phyloP scores from a whole-genome alignment of 1,140 invertebrate species.

The Leptinotarsa lineolata region DNA sequence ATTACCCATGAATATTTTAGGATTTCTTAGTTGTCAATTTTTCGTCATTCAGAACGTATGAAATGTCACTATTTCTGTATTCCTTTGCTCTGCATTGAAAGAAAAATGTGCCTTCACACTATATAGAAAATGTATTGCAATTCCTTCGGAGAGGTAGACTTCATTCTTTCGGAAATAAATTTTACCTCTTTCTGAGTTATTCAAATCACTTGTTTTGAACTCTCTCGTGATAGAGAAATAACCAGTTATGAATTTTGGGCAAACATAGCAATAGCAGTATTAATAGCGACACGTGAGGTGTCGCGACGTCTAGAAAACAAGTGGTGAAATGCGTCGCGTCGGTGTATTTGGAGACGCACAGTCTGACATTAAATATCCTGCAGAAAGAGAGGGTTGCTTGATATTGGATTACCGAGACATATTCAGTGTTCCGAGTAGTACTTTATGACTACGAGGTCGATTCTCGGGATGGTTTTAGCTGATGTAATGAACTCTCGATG shows the following conservation, averaged over 20 bases:
- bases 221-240: no score
- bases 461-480: not conserved
- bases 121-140: no score
- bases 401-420: constrained; percentile 13
- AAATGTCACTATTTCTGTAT: no score
- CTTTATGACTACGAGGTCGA: not conserved
- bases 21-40: no score
- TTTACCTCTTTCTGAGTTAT: no score
- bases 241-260: not conserved
- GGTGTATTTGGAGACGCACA: constrained; percentile 24
- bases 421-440: not conserved
- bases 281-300: constrained; percentile 4
- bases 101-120: no score
- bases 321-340: constrained; percentile 21
- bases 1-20: no score
- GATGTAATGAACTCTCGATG: not conserved
- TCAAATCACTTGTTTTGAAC: no score
- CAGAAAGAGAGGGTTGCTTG: constrained; percentile 10
- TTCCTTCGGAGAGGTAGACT: no score
- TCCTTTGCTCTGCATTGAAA: no score
- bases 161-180: no score
- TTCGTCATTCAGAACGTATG: no score
- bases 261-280: not conserved
- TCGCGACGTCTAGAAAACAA: constrained; percentile 23
- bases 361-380: constrained; percentile 25